Conservation (phyloP, 92 coral and sea anemone species). For the Actinernus sp. region DNA sequence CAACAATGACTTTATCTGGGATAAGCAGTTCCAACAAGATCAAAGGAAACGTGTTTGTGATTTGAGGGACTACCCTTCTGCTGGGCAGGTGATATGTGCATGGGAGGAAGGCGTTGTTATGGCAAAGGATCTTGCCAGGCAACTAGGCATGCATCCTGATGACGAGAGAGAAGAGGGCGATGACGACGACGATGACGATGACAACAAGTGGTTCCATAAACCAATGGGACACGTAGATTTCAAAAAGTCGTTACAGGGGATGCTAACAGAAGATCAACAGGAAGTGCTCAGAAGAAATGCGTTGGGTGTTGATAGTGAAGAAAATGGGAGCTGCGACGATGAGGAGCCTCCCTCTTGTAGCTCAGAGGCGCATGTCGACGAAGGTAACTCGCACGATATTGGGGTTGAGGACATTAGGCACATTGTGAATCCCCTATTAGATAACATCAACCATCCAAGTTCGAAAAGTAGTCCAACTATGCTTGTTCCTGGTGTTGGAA, state of each 20-base stretch:
- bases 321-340: background rate
- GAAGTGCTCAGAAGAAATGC: slow-evolving; percentile 38
- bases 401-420: too few species aligned
- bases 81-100: too few species aligned
- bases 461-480: slow-evolving; percentile 24
- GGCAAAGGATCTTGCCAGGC: too few species aligned
- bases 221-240: slow-evolving; percentile 49
- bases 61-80: slow-evolving; percentile 22
- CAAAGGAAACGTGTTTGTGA: slow-evolving; percentile 27
- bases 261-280: slow-evolving; percentile 63
- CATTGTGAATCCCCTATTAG: slow-evolving; percentile 40
- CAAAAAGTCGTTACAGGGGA: slow-evolving; percentile 32
- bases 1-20: slow-evolving; percentile 55
- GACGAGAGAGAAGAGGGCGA: too few species aligned
- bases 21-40: slow-evolving; percentile 36
- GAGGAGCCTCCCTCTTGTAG: background rate
- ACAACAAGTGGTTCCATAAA: too few species aligned
- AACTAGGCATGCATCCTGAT: too few species aligned
- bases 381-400: slow-evolving; percentile 27
- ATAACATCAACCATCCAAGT: background rate
- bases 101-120: too few species aligned
- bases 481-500: slow-evolving; percentile 46
- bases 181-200: too few species aligned
- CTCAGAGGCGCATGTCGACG: too few species aligned
- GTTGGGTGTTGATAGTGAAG: slow-evolving; percentile 4